phyloP scores from a whole-genome alignment of 2,888 invertebrate species.

The Halictus quadricinctus region DNA sequence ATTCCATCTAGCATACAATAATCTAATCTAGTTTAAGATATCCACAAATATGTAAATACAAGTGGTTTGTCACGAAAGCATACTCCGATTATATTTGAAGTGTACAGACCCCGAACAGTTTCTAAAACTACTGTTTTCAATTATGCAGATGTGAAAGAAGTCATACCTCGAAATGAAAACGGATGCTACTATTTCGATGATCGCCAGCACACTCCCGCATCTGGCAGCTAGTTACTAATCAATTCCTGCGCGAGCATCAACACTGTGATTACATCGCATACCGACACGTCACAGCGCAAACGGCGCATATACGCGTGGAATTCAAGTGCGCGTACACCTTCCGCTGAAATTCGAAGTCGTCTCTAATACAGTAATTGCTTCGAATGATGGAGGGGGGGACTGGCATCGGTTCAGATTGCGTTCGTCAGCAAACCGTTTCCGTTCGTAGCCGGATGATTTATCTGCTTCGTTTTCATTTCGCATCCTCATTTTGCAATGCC shows the following conservation, averaged over 20 bases:
- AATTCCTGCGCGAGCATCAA: conserved; percentile 66
- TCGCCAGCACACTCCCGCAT: conserved; percentile 59
- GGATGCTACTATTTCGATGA: conserved; percentile 59
- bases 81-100: no score
- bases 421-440: conserved; percentile 50
- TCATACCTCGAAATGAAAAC: conserved; percentile 22
- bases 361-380: conserved; percentile 61
- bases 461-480: conserved; percentile 52
- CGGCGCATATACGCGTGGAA: conserved; percentile 46
- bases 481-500: conserved; percentile 50
- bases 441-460: conserved; percentile 52
- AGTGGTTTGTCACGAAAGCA: no score
- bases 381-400: conserved; percentile 32
- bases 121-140: neutral
- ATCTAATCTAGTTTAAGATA: no score
- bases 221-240: conserved; percentile 70
- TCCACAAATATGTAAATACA: no score
- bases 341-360: conserved; percentile 54
- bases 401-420: conserved; percentile 60
- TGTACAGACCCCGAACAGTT: neutral
- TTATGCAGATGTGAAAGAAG: neutral
- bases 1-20: no score
- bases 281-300: conserved; percentile 44
- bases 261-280: conserved; percentile 51
- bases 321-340: conserved; percentile 35